Evolutionary conservation across 2,113 vertebrate species (phyloP).

Genomic region (Barnardius zonarius): DNA sequence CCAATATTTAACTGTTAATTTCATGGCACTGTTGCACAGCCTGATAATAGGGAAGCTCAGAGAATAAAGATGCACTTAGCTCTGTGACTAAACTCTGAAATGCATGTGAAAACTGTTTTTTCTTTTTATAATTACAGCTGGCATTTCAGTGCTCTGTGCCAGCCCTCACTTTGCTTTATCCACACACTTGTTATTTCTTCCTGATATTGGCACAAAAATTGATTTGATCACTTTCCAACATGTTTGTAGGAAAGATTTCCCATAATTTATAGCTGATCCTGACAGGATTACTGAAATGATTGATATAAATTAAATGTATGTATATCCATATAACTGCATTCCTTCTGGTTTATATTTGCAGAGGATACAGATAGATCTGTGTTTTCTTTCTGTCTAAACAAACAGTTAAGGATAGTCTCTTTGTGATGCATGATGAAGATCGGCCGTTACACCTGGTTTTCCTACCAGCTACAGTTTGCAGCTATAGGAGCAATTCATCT

Average conservation of each 20-base stretch:
- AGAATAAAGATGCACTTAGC: conserved; percentile 17
- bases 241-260: neutral
- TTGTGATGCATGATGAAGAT: neutral
- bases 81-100: conserved; percentile 63
- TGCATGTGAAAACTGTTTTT: conserved; percentile 34
- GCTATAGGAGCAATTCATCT: neutral
- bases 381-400: neutral
- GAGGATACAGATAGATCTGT: neutral
- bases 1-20: conserved; percentile 20
- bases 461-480: neutral
- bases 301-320: neutral
- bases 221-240: neutral
- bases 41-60: conserved; percentile 16
- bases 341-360: neutral
- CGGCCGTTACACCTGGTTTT: neutral
- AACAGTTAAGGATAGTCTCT: neutral
- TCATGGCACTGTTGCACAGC: neutral
- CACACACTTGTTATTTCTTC: neutral
- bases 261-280: neutral
- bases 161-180: neutral
- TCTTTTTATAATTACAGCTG: conserved; percentile 39
- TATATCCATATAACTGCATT: neutral
- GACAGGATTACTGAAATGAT: neutral
- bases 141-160: neutral
- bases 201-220: neutral